A percentile compares a stretch with the other conserved stretches of the same genome.
phyloP scores from a whole-genome alignment of 2,888 invertebrate species.

The Cantharis nigra region DNA sequence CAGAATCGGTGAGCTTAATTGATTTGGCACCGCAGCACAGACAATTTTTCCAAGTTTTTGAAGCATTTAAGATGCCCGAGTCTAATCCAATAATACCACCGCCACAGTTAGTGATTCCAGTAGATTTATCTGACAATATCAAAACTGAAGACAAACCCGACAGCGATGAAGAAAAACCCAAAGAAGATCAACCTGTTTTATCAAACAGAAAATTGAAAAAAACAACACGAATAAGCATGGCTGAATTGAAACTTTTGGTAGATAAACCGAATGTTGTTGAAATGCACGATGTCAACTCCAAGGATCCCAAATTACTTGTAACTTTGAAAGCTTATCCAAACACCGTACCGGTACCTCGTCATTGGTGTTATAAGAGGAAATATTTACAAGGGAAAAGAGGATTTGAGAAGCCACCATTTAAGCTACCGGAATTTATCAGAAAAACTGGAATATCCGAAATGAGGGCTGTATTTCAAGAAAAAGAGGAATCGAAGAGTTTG shows the following conservation, averaged over 20 bases:
- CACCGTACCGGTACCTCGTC: slow-evolving; percentile 96
- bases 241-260: slow-evolving; percentile 95
- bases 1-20: slow-evolving; percentile 84
- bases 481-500: slow-evolving; percentile 91
- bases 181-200: slow-evolving; percentile 84
- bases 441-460: slow-evolving; percentile 99
- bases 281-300: slow-evolving; percentile 99
- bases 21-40: slow-evolving; percentile 91
- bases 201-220: slow-evolving; percentile 96
- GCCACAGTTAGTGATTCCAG: slow-evolving; percentile 52
- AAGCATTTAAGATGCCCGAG: slow-evolving; percentile 87
- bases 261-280: slow-evolving; percentile 97
- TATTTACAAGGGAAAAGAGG: slow-evolving; percentile 85
- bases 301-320: slow-evolving; percentile 95
- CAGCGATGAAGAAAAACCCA: slow-evolving; percentile 69
- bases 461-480: slow-evolving; percentile 97
- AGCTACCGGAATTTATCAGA: slow-evolving; percentile 97
- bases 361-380: slow-evolving; percentile 98
- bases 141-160: slow-evolving; percentile 69
- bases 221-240: slow-evolving; percentile 91
- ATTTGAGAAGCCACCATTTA: slow-evolving; percentile 98
- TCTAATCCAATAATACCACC: slow-evolving; percentile 65
- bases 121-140: slow-evolving; percentile 58
- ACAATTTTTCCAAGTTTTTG: slow-evolving; percentile 90
- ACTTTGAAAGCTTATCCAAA: slow-evolving; percentile 95